phyloP scores from a whole-genome alignment of 2,888 invertebrate genomes.

The Lithophane semibrunnea region DNA sequence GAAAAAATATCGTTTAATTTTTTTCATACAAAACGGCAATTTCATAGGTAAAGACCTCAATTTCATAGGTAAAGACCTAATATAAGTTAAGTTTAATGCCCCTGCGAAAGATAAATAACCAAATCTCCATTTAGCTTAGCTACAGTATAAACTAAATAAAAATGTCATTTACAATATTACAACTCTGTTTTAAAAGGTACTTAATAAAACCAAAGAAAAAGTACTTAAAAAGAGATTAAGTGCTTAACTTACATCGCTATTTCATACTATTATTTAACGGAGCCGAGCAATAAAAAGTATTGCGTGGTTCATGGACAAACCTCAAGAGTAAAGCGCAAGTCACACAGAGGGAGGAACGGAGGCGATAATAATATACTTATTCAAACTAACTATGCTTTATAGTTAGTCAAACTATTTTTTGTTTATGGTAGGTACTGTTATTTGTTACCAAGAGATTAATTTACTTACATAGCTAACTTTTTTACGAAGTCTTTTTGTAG shows the following conservation, averaged over 20 bases:
- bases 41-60: too few relatives aligned
- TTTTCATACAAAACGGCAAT: too few relatives aligned
- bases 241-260: constrained; percentile 46
- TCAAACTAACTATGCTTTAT: neutral
- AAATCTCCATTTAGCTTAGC: constrained; percentile 1
- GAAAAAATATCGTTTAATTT: too few relatives aligned
- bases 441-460: neutral
- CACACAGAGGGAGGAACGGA: neutral
- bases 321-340: constrained; percentile 17
- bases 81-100: neutral
- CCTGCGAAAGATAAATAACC: constrained; percentile 7
- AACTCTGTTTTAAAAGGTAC: constrained; percentile 30
- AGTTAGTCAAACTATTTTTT: neutral
- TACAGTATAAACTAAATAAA: constrained; percentile 15
- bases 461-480: neutral
- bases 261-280: constrained; percentile 42
- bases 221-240: constrained; percentile 59
- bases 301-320: constrained; percentile 23
- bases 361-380: neutral
- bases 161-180: constrained; percentile 29
- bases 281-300: constrained; percentile 38
- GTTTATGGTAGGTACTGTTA: neutral
- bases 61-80: too few relatives aligned
- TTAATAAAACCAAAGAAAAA: constrained; percentile 55
- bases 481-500: neutral